Percentiles rank a stretch among this genome's conserved stretches.
These are phyloP conservation scores for Urophycis tenuis DNA, from an alignment of 2,797 vertebrate species.

Conservation along the genomic window DNA sequence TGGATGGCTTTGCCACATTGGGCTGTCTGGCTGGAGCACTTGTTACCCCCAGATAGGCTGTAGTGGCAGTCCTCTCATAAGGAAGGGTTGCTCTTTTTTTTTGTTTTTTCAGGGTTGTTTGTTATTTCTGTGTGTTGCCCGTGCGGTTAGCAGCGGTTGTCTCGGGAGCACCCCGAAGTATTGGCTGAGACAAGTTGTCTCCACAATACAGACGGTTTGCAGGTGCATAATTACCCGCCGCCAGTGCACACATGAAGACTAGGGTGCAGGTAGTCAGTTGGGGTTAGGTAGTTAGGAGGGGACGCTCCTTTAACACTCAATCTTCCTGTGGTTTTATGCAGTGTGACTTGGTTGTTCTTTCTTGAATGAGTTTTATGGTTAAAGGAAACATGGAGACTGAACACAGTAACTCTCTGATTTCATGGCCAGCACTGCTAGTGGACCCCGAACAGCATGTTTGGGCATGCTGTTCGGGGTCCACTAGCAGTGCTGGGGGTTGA, in stretches of 20 bases:
- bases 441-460: too few relatives aligned
- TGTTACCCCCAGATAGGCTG: neutral
- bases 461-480: too few relatives aligned
- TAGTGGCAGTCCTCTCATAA: neutral
- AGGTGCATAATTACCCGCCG: neutral
- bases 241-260: neutral
- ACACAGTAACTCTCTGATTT: too few relatives aligned
- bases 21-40: neutral
- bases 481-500: too few relatives aligned
- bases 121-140: slow-evolving; percentile 15
- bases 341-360: neutral
- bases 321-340: neutral
- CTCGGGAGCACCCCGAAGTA: slow-evolving; percentile 9
- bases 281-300: slow-evolving; percentile 2
- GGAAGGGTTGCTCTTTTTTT: too few relatives aligned
- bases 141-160: slow-evolving; percentile 8
- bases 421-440: too few relatives aligned
- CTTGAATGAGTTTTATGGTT: neutral
- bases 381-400: too few relatives aligned
- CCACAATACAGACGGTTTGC: neutral
- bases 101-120: neutral
- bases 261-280: too few relatives aligned
- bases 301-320: neutral
- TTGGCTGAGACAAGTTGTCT: neutral
- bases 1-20: neutral